Conservation (phyloP, 2,113 vertebrate genomes). For the Trachemys scripta region DNA sequence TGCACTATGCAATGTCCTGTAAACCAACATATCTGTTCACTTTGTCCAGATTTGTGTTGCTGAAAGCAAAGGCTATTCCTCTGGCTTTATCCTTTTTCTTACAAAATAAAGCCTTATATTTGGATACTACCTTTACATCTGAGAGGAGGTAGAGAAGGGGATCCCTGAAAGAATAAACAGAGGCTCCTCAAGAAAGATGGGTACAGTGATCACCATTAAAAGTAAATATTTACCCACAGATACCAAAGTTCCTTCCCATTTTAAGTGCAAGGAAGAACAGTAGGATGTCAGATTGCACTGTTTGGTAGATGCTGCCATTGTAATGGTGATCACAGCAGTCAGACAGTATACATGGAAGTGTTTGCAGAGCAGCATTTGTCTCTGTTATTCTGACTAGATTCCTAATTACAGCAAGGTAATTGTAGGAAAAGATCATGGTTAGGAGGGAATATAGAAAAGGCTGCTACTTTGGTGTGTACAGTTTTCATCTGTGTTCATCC, state of each 20-base stretch:
- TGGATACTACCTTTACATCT: not conserved
- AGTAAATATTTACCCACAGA: not conserved
- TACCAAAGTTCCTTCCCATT: fast-evolving
- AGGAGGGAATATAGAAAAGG: not conserved
- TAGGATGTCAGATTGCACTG: not conserved
- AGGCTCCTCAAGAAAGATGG: fast-evolving
- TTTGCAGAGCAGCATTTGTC: not conserved
- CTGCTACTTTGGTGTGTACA: not conserved
- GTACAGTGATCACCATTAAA: fast-evolving
- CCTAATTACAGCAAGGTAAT: not conserved
- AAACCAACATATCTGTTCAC: not conserved
- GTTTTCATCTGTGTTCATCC: not conserved
- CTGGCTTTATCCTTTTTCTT: not conserved
- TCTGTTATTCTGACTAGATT: not conserved
- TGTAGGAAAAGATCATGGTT: fast-evolving
- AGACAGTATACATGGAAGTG: not conserved
- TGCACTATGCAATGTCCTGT: not conserved
- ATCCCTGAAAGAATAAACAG: not conserved
- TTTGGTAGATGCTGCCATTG: not conserved
- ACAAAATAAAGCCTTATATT: not conserved
- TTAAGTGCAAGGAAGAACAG: not conserved
- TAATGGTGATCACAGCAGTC: not conserved
- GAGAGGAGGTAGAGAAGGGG: fast-evolving
- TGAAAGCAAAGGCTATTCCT: not conserved
- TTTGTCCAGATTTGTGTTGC: not conserved